Base-by-base conservation (phyloP, 2,888 invertebrate species). In the Diplolepis rosae region DNA sequence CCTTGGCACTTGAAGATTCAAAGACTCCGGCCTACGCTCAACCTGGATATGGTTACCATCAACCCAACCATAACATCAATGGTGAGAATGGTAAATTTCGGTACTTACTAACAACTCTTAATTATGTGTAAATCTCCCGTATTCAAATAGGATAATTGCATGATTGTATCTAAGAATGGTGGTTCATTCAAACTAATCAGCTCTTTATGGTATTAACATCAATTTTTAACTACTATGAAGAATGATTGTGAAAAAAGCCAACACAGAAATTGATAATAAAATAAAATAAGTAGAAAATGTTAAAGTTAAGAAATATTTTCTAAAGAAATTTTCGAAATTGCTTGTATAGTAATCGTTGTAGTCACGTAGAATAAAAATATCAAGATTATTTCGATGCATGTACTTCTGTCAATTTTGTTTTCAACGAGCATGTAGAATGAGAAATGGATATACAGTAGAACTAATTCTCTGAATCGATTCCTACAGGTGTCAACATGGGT, bases 1-100 rank as follows among this genome's bases (percentile, higher is more conserved):
- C 95, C 1, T 88, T 96, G 70, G 93, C 94, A 7, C 92, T 95
- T 90, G 96, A 96, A 83, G 96, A 96, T 84, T 94, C 95, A 6
- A 96, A 96, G 89, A 95, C 94, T 70, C 93, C 94, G 0, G 94
- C 95, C 66, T 96, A 95, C 87, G 94, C 94, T 6, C 96, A 96
- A 83, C 94, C 95, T 72, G 95, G 95, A 24, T 96, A 96, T 85
- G 95, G 95, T 56, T 96, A 96, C 87, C 95, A 95, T 89, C 91
- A 92, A 66, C 93, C 94, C 69, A 93, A 94, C 83, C 93, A 92
- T 82, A 94, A 93, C 85, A 93, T 95, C 87, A 93, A 94, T 82
- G 94, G 94, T 86, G 92, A 92, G 83, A 95, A 95, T 91, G 79
- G 79, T 79, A 81, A 81, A 75, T 72, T 51, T 72, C 50, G 35